A percentile compares a stretch with the other conserved stretches of the same genome.
Conservation (phyloP, 2,797 vertebrate species). For the Danionella dracula region DNA sequence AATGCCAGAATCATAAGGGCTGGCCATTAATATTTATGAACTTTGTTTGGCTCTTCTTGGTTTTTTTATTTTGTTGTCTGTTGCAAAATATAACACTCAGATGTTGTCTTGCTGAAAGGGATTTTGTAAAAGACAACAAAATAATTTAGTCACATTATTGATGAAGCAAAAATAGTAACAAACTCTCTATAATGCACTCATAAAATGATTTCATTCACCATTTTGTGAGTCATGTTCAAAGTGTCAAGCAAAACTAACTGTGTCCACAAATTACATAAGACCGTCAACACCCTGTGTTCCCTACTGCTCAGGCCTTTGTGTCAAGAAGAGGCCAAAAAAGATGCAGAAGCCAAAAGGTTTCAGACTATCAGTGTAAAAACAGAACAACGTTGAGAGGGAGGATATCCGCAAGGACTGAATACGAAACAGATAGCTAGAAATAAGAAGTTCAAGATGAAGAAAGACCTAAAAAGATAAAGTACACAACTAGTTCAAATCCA, state of each 20-base stretch:
- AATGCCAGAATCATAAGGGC: too few species aligned
- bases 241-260: constrained; percentile 41
- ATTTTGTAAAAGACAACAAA: too few species aligned
- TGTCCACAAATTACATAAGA: constrained; percentile 50
- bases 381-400: constrained; percentile 14
- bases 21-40: too few species aligned
- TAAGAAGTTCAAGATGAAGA: constrained; percentile 1
- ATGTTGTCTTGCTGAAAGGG: too few species aligned
- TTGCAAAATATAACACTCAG: too few species aligned
- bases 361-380: constrained; percentile 42
- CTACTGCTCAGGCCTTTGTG: constrained; percentile 14
- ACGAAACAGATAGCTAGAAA: constrained; percentile 25
- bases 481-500: not conserved
- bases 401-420: constrained; percentile 34
- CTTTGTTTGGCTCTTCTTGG: too few species aligned
- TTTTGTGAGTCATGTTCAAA: constrained; percentile 10
- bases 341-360: constrained; percentile 25
- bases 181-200: too few species aligned
- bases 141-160: too few species aligned
- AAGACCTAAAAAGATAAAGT: not conserved
- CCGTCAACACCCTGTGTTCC: constrained; percentile 27
- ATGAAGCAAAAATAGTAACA: too few species aligned
- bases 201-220: not conserved
- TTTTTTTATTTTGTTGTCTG: too few species aligned
- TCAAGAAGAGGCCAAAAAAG: constrained; percentile 51